Evolutionary conservation across 2,797 vertebrate genomes (phyloP).

Genomic region (Danio kyathit): DNA sequence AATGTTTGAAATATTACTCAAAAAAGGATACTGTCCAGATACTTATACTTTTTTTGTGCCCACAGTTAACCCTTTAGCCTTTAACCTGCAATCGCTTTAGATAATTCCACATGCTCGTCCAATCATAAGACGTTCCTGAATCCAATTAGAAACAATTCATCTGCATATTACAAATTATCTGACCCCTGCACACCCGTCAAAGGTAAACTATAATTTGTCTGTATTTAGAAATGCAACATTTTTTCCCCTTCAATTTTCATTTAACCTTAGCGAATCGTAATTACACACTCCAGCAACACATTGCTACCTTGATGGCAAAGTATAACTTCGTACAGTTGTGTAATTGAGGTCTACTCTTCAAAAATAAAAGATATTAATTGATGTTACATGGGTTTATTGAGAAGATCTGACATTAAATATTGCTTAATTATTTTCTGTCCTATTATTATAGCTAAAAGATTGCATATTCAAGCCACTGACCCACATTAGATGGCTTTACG

Average conservation of each 20-base stretch:
- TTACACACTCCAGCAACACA: slow-evolving; percentile 29
- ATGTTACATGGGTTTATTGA: slow-evolving; percentile 12
- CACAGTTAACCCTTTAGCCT: slow-evolving; percentile 34
- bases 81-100: slow-evolving; percentile 20
- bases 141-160: slow-evolving; percentile 59
- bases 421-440: slow-evolving; percentile 11
- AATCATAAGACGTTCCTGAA: slow-evolving; percentile 50
- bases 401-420: slow-evolving; percentile 28
- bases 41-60: slow-evolving; percentile 25
- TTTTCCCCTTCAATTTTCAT: slow-evolving; percentile 22
- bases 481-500: slow-evolving; percentile 4
- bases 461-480: neutral
- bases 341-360: slow-evolving; percentile 11
- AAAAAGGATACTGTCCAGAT: neutral
- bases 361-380: slow-evolving; percentile 39
- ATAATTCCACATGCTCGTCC: slow-evolving; percentile 48
- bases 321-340: slow-evolving; percentile 32
- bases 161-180: slow-evolving; percentile 52
- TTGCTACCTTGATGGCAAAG: slow-evolving; percentile 47
- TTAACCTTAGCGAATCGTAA: slow-evolving; percentile 41
- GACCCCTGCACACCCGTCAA: slow-evolving; percentile 37
- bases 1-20: neutral
- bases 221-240: slow-evolving; percentile 53
- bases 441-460: slow-evolving; percentile 17
- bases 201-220: slow-evolving; percentile 49